These are phyloP conservation scores for Melipona bicolor DNA, from an alignment of 2,888 invertebrate genomes.

Conservation along the genomic window DNA sequence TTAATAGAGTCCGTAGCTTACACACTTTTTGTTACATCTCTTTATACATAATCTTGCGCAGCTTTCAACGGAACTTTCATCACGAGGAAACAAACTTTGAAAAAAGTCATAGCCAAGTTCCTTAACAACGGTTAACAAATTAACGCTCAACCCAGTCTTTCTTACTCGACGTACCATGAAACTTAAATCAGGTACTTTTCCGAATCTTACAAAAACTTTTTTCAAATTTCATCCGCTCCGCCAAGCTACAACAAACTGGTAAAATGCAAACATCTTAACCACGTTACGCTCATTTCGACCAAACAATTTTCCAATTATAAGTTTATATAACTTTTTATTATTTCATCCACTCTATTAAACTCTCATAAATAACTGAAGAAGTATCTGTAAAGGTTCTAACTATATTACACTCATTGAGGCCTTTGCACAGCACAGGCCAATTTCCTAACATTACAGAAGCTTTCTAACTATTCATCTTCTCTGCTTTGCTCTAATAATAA, in stretches of 20 bases:
- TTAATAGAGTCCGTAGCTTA: not conserved
- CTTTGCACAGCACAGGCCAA: not conserved
- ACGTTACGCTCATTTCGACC: not conserved
- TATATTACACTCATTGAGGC: not conserved
- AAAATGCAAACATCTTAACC: not conserved
- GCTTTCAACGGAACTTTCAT: not conserved
- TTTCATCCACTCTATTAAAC: not conserved
- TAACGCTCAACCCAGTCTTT: not conserved
- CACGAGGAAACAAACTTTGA: constrained; percentile 1
- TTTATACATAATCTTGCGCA: not conserved
- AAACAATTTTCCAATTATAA: not conserved
- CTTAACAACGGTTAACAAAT: not conserved
- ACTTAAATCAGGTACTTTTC: not conserved
- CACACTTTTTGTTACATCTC: constrained; percentile 2
- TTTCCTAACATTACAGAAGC: not conserved
- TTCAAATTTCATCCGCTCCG: not conserved
- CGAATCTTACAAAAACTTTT: not conserved
- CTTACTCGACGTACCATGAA: not conserved
- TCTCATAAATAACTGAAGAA: not conserved
- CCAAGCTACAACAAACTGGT: not conserved
- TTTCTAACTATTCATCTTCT: not conserved
- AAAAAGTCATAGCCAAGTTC: not conserved
- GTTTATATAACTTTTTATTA: not conserved
- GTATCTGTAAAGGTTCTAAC: not conserved
- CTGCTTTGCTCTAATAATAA: not conserved